Evolutionary conservation across 2,797 vertebrate genomes (phyloP).

Genomic region (Silurus lanzhouensis): DNA sequence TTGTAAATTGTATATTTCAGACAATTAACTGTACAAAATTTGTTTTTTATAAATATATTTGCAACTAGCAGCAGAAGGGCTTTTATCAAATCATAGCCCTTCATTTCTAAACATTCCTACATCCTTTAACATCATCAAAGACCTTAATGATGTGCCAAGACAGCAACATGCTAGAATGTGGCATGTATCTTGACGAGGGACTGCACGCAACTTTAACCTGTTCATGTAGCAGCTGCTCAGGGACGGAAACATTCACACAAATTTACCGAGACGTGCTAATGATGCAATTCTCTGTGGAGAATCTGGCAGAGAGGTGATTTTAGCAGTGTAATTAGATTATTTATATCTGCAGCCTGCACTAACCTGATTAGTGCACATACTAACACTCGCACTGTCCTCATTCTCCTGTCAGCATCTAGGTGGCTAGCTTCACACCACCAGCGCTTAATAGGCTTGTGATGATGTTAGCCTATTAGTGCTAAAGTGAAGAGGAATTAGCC

Average conservation of each 20-base stretch:
- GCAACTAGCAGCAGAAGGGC: background rate
- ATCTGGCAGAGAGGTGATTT: conserved; percentile 52
- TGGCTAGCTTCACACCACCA: conserved; percentile 65
- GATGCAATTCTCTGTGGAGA: conserved; percentile 47
- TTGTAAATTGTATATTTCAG: no score
- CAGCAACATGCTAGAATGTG: conserved; percentile 7
- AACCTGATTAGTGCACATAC: conserved; percentile 63
- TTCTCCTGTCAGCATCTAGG: conserved; percentile 57
- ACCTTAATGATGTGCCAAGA: conserved; percentile 10
- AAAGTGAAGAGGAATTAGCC: conserved; percentile 64
- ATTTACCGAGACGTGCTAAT: conserved; percentile 49
- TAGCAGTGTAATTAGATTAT: conserved; percentile 63
- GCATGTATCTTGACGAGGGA: conserved; percentile 16
- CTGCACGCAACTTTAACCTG: conserved; percentile 44
- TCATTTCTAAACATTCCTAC: conserved; percentile 44
- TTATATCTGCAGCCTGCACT: conserved; percentile 59
- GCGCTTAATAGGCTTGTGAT: conserved; percentile 70
- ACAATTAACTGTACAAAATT: no score
- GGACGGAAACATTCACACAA: conserved; percentile 29
- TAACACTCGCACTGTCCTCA: conserved; percentile 39
- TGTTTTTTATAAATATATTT: conserved; percentile 1
- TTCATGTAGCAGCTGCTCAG: conserved; percentile 10
- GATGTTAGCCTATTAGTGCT: conserved; percentile 68
- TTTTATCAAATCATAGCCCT: background rate
- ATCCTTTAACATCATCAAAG: conserved; percentile 41